Base-by-base conservation (phyloP, 2,888 invertebrate species). In the Drosophila cyrtoloma region DNA sequence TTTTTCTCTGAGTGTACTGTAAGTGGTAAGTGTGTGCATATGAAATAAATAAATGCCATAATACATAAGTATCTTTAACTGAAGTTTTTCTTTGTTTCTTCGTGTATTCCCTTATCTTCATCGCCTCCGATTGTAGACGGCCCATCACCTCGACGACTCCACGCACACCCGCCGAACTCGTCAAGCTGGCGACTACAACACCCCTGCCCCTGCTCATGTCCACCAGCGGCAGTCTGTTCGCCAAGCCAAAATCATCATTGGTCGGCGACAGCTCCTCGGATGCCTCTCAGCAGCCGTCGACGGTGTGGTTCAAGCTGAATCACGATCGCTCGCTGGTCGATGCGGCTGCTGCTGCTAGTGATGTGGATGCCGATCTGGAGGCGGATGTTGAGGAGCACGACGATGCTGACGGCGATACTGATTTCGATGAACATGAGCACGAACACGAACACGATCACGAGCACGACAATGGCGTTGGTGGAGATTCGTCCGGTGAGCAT, bases 71-170 rank as follows among this genome's bases (percentile, higher is more conserved):
- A 16, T n/a, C 28, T 19, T 22, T 44, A 22, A 58, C 44, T 58
- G 22, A 32, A 22, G 44, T 44, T n/a, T 33, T 33, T 63, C 28
- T 44, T 7, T 16, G 30, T 44, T 42, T 14, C 47, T 28, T 39
- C 19, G 22, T 28, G 50, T 30, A 10, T 51, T 44, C 44, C 5
- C 12, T 28, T 7, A 32, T 35, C 51, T 19, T 10, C 28, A 6
- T 19, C 14, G 6, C 30, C 12, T n/a, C 51, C 14, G 10, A 14
- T 37, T 47, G 53, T 74, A 93, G 93, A 75, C 93, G 93, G 59
- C 93, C 93, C 78, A 93, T 93, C 71, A 92, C 92, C 66, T 91
- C 93, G 39, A 92, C 93, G 30, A 92, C 93, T 52, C 85, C 92
- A 39, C 84, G 83, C 39, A 68, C 90, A 51, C 75, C 86, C 37